A percentile compares a stretch with the other conserved stretches of the same genome.
Conservation (phyloP, 2,113 vertebrate species). For the Albula glossodonta region DNA sequence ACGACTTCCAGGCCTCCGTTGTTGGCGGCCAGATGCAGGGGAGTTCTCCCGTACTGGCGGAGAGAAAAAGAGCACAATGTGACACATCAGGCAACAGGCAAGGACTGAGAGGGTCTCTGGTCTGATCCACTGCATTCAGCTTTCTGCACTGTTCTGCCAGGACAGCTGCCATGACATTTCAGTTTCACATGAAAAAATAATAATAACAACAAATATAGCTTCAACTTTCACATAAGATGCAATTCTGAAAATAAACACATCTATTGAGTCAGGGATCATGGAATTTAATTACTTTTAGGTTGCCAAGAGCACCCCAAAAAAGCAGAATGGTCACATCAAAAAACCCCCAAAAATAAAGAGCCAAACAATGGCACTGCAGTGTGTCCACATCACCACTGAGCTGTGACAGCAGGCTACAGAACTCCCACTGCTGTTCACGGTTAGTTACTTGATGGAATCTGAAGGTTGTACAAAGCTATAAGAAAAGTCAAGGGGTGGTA, state of each 20-base stretch:
- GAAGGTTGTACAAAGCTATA: too few species aligned
- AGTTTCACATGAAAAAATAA: neutral
- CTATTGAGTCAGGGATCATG: neutral
- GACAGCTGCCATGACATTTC: neutral
- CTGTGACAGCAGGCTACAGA: too few species aligned
- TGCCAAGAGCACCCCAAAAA: neutral
- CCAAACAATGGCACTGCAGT: too few species aligned
- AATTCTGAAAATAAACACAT: neutral
- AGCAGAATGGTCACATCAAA: neutral
- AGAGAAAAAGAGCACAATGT: neutral
- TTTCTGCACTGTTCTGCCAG: neutral
- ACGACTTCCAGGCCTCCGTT: slow-evolving; percentile 92
- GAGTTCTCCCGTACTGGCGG: slow-evolving; percentile 83
- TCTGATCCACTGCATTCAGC: neutral
- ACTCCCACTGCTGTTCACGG: too few species aligned
- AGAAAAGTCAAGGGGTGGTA: too few species aligned
- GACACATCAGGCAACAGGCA: neutral
- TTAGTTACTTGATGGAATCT: too few species aligned
- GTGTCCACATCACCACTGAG: too few species aligned
- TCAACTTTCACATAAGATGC: neutral
- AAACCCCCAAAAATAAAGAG: neutral
- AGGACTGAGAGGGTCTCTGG: neutral
- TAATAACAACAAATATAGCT: neutral
- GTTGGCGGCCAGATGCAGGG: slow-evolving; percentile 89
- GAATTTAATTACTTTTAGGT: neutral